These are phyloP conservation scores for Acanthosepion esculentum DNA, from an alignment of 2,888 invertebrate genomes.

Conservation along the genomic window DNA sequence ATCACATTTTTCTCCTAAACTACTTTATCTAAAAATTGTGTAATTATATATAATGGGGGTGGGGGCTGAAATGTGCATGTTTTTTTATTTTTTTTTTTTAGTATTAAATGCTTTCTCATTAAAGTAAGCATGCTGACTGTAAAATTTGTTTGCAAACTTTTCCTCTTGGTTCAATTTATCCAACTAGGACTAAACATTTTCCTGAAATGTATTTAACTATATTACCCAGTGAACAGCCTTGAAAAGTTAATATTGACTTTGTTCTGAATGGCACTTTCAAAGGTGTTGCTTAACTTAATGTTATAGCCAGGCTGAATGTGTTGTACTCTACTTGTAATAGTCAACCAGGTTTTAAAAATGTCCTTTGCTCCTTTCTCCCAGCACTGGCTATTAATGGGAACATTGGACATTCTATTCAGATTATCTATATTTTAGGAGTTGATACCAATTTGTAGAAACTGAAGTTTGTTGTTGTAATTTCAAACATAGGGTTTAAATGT, in stretches of 20 bases:
- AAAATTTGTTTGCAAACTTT: background rate
- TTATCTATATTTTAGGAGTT: too few species aligned
- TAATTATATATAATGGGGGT: too few species aligned
- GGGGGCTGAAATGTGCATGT: background rate
- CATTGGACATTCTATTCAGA: too few species aligned
- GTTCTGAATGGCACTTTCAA: background rate
- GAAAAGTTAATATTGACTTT: background rate
- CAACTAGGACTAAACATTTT: background rate
- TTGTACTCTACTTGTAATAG: background rate
- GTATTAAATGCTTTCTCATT: background rate
- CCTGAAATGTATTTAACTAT: background rate
- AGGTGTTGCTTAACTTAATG: too few species aligned
- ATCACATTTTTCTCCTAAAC: background rate
- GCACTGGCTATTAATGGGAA: background rate
- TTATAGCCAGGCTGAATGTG: background rate
- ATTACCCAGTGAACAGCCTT: background rate
- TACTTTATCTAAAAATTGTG: too few species aligned
- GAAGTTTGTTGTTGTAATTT: too few species aligned
- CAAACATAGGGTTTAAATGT: too few species aligned
- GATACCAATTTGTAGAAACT: too few species aligned
- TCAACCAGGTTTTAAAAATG: too few species aligned
- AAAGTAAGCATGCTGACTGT: background rate
- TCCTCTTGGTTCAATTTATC: background rate
- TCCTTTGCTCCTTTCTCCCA: background rate
- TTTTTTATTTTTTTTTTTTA: too few species aligned